A percentile compares a stretch with the other conserved stretches of the same genome.
Evolutionary conservation across 1,140 invertebrate species (phyloP).

Genomic region (Cotesia glomerata): DNA sequence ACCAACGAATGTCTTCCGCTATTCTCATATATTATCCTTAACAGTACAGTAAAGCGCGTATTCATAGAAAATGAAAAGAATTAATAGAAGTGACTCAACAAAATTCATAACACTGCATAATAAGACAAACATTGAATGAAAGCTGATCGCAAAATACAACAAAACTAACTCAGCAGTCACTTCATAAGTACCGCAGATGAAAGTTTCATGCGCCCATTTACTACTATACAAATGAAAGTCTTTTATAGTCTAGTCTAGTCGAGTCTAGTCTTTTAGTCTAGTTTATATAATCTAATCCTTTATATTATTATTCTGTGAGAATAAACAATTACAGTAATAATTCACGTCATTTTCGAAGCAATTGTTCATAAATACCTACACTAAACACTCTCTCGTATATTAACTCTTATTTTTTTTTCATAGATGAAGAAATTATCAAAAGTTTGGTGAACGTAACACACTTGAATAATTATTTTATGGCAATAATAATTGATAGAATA

Average conservation of each 20-base stretch:
- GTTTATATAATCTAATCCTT: constrained; percentile 17
- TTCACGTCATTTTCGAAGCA: constrained; percentile 1
- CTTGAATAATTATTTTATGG: no score
- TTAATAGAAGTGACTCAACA: background rate
- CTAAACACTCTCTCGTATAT: no score
- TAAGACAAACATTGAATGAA: background rate
- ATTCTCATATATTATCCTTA: no score
- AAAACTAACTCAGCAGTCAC: background rate
- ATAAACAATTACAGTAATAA: constrained; percentile 24
- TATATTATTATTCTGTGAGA: constrained; percentile 16
- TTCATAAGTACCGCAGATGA: constrained; percentile 17
- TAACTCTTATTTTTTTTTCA: no score
- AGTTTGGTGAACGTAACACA: no score
- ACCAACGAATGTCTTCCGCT: no score
- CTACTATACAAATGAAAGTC: constrained; percentile 22
- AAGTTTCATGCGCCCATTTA: constrained; percentile 20
- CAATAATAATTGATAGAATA: no score
- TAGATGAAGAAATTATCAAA: no score
- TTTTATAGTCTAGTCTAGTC: background rate
- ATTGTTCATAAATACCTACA: background rate
- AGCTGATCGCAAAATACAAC: constrained; percentile 15
- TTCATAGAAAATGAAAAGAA: background rate
- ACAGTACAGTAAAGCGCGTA: background rate
- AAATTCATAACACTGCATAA: no score
- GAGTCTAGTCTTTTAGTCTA: no score